Evolutionary conservation across 1,140 invertebrate species (phyloP).

Genomic region (Ceratoteleas bidentatus): DNA sequence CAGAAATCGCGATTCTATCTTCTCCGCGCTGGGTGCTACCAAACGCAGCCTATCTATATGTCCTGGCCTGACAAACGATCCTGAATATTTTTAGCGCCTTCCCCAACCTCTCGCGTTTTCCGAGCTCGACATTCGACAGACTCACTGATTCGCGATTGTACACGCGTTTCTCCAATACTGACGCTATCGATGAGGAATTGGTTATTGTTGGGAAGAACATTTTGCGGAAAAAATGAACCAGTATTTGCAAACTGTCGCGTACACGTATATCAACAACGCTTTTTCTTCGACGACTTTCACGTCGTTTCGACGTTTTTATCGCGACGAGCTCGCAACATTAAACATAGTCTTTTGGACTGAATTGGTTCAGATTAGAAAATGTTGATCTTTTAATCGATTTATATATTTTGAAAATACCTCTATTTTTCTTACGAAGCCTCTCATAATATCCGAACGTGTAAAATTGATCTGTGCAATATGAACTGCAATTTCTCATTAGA

Average conservation of each 20-base stretch:
- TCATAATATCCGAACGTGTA: too few species aligned
- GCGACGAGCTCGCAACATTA: conserved; percentile 15
- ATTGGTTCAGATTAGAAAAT: neutral
- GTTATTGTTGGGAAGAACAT: conserved; percentile 60
- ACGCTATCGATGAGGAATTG: conserved; percentile 63
- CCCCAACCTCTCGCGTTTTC: conserved; percentile 67
- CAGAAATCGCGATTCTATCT: conserved; percentile 66
- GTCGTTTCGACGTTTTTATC: conserved; percentile 4
- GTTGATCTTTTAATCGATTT: neutral
- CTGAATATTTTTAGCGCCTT: conserved; percentile 79
- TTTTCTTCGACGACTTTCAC: conserved; percentile 12
- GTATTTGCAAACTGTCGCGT: conserved; percentile 31
- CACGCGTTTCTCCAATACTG: conserved; percentile 64
- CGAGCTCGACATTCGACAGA: conserved; percentile 72
- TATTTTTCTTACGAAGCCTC: too few species aligned
- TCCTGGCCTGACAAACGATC: conserved; percentile 79
- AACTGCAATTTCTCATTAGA: too few species aligned
- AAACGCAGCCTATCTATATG: conserved; percentile 70
- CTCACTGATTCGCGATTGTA: conserved; percentile 67
- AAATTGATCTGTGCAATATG: neutral
- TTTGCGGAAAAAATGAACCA: conserved; percentile 54
- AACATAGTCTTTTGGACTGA: neutral
- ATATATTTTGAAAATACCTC: too few species aligned
- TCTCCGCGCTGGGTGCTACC: conserved; percentile 57
- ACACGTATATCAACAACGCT: neutral